A percentile compares a stretch with the other conserved stretches of the same genome.
phyloP scores from a whole-genome alignment of 53 echinoderm and acorn worm genomes.

The Temnopleurus reevesii region DNA sequence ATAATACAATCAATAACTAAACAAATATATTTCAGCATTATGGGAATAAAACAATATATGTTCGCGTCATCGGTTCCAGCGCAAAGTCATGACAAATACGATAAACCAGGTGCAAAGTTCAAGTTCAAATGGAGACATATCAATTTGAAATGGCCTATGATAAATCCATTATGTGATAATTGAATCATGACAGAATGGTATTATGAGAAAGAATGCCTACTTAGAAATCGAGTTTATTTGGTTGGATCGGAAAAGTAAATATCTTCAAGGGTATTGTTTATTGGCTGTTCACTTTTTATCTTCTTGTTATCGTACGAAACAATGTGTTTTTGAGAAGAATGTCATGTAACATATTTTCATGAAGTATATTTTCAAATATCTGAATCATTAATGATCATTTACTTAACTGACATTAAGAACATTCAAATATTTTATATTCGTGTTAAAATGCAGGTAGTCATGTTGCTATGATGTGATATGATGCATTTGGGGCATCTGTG shows the following conservation, averaged over 20 bases:
- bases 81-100: conserved; percentile 10
- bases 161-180: background rate
- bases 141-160: background rate
- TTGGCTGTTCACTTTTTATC: background rate
- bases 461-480: too few relatives aligned
- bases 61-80: background rate
- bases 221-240: background rate
- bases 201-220: background rate
- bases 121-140: background rate
- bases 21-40: background rate
- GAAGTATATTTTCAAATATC: background rate
- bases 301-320: background rate
- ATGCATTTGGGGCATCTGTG: too few relatives aligned
- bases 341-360: background rate
- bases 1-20: background rate
- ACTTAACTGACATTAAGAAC: too few relatives aligned
- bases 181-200: background rate
- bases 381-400: too few relatives aligned
- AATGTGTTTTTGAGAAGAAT: background rate
- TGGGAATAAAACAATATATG: conserved; percentile 3
- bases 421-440: too few relatives aligned
- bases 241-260: background rate
- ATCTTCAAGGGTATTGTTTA: background rate
- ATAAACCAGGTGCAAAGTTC: background rate
- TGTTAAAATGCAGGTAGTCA: too few relatives aligned